These are phyloP conservation scores for Cololabis saira DNA, from an alignment of 2,113 vertebrate genomes.

Conservation along the genomic window DNA sequence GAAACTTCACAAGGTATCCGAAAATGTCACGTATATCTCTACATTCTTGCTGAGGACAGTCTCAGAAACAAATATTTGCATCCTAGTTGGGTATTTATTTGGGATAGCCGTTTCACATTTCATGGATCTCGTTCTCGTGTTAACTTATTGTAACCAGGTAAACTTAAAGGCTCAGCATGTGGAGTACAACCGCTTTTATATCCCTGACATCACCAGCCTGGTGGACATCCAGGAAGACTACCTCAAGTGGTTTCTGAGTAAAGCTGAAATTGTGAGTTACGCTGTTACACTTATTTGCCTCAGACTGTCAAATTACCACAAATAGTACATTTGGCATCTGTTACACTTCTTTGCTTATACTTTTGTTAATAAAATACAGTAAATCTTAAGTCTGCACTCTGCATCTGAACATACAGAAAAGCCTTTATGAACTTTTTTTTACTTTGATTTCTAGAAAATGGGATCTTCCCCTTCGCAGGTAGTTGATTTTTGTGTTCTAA, in stretches of 20 bases:
- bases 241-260: conserved; percentile 97
- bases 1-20: conserved; percentile 93
- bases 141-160: conserved; percentile 81
- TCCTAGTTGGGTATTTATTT: no score
- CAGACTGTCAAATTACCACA: neutral
- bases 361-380: no score
- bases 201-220: conserved; percentile 92
- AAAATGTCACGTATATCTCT: no score
- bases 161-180: conserved; percentile 92
- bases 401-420: neutral
- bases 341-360: no score
- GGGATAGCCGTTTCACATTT: no score
- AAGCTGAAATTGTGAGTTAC: conserved; percentile 92
- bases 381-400: neutral
- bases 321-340: neutral
- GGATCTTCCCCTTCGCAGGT: conserved; percentile 92
- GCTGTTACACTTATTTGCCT: conserved; percentile 6
- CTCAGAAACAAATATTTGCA: neutral
- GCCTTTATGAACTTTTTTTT: neutral
- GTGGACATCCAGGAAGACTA: conserved; percentile 99
- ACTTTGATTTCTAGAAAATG: conserved; percentile 85
- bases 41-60: neutral
- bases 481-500: conserved; percentile 20
- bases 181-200: conserved; percentile 94
- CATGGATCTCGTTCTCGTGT: neutral